Conservation (phyloP, 1,140 invertebrate species). For the Chironomus striatipennis region DNA sequence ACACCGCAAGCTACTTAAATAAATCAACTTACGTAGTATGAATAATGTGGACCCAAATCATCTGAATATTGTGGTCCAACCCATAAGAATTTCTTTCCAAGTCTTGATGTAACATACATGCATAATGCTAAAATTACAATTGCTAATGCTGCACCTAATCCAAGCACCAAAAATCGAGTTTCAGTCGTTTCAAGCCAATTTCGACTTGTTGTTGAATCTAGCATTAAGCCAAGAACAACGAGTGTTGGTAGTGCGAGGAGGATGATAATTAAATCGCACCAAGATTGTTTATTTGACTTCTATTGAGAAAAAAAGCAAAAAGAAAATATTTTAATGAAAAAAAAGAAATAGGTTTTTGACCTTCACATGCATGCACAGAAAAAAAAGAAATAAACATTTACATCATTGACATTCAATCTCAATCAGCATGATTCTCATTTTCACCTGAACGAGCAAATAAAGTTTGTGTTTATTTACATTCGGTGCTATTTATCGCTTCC, state of each 20-base stretch:
- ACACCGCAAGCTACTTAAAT: no score
- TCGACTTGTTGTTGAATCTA: not conserved
- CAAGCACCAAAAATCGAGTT: not conserved
- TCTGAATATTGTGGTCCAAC: not conserved
- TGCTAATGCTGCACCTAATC: not conserved
- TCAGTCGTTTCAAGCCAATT: not conserved
- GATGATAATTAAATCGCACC: not conserved
- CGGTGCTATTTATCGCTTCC: not conserved
- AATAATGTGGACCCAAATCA: not conserved
- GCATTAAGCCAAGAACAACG: not conserved
- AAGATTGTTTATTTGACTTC: not conserved
- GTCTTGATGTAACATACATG: not conserved
- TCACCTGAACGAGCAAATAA: not conserved
- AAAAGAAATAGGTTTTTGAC: not conserved
- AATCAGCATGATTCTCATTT: not conserved
- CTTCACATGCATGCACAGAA: not conserved
- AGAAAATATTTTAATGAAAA: not conserved
- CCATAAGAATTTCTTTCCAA: not conserved
- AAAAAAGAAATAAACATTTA: not conserved
- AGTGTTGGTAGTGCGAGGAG: not conserved
- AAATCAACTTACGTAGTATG: not conserved
- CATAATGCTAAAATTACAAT: not conserved
- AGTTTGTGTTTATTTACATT: not conserved
- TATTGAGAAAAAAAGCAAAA: not conserved
- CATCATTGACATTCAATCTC: not conserved